Conservation (phyloP, 2,113 vertebrate species). For the Casuarius casuarius region DNA sequence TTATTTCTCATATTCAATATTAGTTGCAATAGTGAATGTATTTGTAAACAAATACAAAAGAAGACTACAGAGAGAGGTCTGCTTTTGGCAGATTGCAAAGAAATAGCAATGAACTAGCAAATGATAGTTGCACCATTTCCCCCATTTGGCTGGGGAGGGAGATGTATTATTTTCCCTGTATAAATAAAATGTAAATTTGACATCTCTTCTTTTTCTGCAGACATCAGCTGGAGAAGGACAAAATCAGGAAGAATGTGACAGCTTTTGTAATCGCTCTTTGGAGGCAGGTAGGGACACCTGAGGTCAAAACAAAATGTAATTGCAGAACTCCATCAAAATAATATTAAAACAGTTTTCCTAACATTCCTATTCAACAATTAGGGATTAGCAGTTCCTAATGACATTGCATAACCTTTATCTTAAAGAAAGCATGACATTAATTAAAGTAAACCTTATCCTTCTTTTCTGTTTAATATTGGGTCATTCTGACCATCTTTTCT, state of each 20-base stretch:
- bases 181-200: background rate
- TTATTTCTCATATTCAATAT: background rate
- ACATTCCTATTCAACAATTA: background rate
- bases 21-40: background rate
- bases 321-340: background rate
- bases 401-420: constrained; percentile 3
- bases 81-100: background rate
- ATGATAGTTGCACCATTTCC: background rate
- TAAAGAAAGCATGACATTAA: constrained; percentile 37
- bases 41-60: background rate
- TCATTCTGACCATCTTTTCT: constrained; percentile 37
- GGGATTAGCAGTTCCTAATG: constrained; percentile 13
- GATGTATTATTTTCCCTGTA: background rate
- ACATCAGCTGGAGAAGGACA: background rate
- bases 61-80: background rate
- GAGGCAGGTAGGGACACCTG: background rate
- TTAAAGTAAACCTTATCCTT: constrained; percentile 33
- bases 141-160: background rate
- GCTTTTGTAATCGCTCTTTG: background rate
- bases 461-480: constrained; percentile 29
- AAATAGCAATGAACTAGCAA: background rate
- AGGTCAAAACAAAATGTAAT: background rate
- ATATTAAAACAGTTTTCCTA: background rate
- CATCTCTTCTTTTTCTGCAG: background rate
- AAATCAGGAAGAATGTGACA: background rate